Conservation (phyloP, 2,888 invertebrate species). For the Hemaris fuciformis region DNA sequence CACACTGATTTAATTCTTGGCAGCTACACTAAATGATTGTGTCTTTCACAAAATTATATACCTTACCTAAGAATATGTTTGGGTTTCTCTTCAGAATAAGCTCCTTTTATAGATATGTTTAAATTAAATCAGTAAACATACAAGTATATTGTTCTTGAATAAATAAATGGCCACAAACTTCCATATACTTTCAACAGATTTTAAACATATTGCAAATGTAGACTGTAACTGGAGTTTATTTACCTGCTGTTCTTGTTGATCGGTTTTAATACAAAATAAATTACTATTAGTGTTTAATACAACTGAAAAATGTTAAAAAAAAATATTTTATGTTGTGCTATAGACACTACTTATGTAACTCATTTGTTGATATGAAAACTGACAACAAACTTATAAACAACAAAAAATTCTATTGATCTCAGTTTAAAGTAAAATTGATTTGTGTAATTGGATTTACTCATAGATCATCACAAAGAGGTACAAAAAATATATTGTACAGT, state of each 20-base stretch:
- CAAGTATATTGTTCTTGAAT: too few relatives aligned
- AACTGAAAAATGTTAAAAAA: background rate
- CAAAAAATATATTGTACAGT: background rate
- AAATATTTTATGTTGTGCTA: background rate
- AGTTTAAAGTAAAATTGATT: background rate
- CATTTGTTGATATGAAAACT: background rate
- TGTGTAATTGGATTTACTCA: background rate
- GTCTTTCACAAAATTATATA: background rate
- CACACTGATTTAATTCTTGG: background rate
- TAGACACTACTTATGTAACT: background rate
- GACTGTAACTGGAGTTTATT: background rate
- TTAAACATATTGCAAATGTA: background rate
- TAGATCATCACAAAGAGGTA: background rate
- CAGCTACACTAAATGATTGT: background rate
- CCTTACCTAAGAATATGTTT: background rate
- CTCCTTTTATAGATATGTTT: too few relatives aligned
- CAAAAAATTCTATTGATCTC: slow-evolving; percentile 1
- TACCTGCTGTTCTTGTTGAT: background rate
- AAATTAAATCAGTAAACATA: too few relatives aligned
- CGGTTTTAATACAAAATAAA: background rate
- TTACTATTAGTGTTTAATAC: background rate
- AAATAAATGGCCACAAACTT: background rate
- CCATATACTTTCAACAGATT: too few relatives aligned
- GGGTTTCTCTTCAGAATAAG: background rate
- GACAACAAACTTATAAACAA: background rate